Evolutionary conservation across 2,113 vertebrate genomes (phyloP), one percentile per base, ranked within the genome.

Genomic region (Ptilorrhoa leucosticta): DNA sequence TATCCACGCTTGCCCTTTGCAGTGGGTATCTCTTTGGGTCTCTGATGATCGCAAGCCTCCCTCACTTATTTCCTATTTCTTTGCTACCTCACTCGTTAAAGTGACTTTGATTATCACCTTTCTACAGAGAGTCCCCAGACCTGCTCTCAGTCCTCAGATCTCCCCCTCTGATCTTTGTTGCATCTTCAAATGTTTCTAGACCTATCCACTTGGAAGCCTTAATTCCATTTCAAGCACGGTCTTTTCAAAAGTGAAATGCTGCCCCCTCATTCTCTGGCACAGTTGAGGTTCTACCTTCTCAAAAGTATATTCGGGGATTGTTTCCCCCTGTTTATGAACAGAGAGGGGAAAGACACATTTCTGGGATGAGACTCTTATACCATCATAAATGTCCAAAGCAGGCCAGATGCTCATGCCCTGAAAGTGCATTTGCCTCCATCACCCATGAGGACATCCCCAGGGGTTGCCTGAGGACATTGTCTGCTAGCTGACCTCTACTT

Each of bases 31-130:
- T 71, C 40, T 69, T 64, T 48, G 56, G 17, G 14, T 80, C 6
- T 72, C 47, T 68, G 57, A 65, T 65, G 70, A n/a, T 79, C 3
- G 1, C 37, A n/a, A 1, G 0, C 23, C 4, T 19, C 4, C 3
- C 27, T 4, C 13, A 12, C 10, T 48, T 61, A 22, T 47, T 45
- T 76, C 50, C 44, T 57, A 6, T 44, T 85, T 92, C 50, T 92
- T 93, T 79, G 31, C 30, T 61, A 4, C 45, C 11, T 81, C 18
- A 22, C 7, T 48, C 26, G 63, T 88, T 39, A 31, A 22, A 42
- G 14, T 30, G 26, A 47, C 33, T 88, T 85, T 1, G 1, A 20
- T 73, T 21, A 66, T 30, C 18, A 51, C 7, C 33, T 60, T 78
- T 71, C 13, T 47, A 54, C 9, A 42, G 39, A 71, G 13, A 15